Base-by-base conservation (phyloP, 2,797 vertebrate genomes). In the Siniperca obscura region DNA sequence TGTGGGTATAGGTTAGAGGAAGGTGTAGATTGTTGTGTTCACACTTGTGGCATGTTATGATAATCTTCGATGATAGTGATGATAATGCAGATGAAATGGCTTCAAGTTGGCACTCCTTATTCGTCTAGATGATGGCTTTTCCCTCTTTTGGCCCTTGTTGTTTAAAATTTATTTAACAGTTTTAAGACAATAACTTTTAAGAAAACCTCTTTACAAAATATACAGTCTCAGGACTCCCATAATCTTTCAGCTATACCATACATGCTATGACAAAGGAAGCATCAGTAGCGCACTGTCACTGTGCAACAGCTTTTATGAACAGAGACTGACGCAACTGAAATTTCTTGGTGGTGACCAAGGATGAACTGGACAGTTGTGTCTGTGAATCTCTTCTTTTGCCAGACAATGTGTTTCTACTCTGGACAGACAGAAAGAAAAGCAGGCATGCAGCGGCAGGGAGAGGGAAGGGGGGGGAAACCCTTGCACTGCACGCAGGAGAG, bases 401-500 rank as follows among this genome's bases (percentile, higher is more conserved):
- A 91, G 89, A 90, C 89, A 90, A 84, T 90, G 75, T 91, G 91
- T 90, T 92, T 91, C 82, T 91, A 83, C 86, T 90, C 87, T 86
- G 84, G 86, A 86, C 86, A 61, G 71, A 40, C 81, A 77, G 76
- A 86, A 74, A 85, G 80, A 75, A 34, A 82, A 73, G 56, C 14
- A 60, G 34, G 38, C 52, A 71, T 74, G 64, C 76, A 78, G 67
- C 17, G 66, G 81, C 53, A 70, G 80, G 27, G 77, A 30, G 66
- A 94, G 94, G 92, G 89, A 92, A 92, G 92, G 92, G 61, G 79
- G 59, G 94, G 66, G 70, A 62, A 83, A 69, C 79, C 89, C 76
- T 87, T 66, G 76, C 85, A 77, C 89, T 89, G 92, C 94, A 95
- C 95, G 95, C 95, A 95, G 93, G 93, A 95, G 96, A 97, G 96